phyloP scores from a whole-genome alignment of 1,140 invertebrate species.

The Drosophila arawakana region DNA sequence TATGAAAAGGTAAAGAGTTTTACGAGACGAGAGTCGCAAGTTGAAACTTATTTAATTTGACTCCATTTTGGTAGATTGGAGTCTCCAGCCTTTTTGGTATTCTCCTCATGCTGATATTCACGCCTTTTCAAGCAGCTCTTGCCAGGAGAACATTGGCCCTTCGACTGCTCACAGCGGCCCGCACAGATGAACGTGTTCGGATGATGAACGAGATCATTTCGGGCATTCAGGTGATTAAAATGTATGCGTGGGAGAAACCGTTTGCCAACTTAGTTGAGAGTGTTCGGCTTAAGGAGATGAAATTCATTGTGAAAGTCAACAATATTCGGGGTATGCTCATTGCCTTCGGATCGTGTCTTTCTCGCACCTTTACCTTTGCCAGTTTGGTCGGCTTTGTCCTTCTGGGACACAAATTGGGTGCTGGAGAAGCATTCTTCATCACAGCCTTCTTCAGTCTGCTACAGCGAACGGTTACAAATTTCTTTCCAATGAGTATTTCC shows the following conservation, averaged over 20 bases:
- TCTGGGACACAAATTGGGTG: constrained; percentile 85
- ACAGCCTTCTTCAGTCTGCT: constrained; percentile 90
- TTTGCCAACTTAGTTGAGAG: constrained; percentile 88
- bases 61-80: constrained; percentile 53
- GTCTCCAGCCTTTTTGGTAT: constrained; percentile 90
- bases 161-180: constrained; percentile 87
- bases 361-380: constrained; percentile 90
- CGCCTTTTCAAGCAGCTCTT: constrained; percentile 92
- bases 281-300: constrained; percentile 85
- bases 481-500: constrained; percentile 87
- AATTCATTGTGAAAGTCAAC: constrained; percentile 87
- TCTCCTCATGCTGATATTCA: constrained; percentile 90
- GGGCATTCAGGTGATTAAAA: constrained; percentile 95
- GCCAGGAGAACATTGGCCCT: constrained; percentile 89
- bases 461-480: constrained; percentile 89
- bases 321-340: constrained; percentile 90
- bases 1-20: constrained; percentile 67
- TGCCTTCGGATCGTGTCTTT: constrained; percentile 89
- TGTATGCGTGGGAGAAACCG: constrained; percentile 94
- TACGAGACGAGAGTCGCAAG: constrained; percentile 4
- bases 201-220: constrained; percentile 87
- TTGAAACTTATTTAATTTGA: neutral
- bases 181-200: constrained; percentile 92
- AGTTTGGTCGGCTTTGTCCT: constrained; percentile 91
- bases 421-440: constrained; percentile 90